Evolutionary conservation across 2,797 vertebrate species (phyloP), one percentile per base, ranked within the genome.

Genomic region (Intellagama lesueurii): DNA sequence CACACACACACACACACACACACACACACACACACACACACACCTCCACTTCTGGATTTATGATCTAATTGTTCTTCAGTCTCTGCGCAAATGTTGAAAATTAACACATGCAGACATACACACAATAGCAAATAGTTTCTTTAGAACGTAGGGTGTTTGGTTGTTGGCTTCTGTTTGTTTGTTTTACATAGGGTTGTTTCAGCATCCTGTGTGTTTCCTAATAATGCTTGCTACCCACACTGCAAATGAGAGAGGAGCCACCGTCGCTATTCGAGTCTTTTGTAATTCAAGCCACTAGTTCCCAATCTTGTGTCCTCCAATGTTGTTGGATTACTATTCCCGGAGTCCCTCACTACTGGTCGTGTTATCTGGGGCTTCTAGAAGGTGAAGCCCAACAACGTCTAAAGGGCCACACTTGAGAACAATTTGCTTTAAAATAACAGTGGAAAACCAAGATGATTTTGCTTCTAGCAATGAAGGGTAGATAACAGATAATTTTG

Each of bases 181-280:
- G 64, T 66, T 66, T 70, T 7, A 28, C 26, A 70, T 70, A 60
- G 88, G 32, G 83, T 86, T 91, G 30, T 30, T 87, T 44, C 79
- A 44, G 68, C 40, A n/a, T 56, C 2, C 66, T n/a, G 1, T 3
- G 40, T 17, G 60, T 64, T 85, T 90, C 35, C 35, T 91, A 83
- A 87, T 87, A 73, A 56, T 78, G 26, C 16, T 22, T 22, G 68
- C 82, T 40, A 76, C 14, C 78, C 80, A 79, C 22, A 22, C 40
- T 64, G 2, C 26, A 47, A 87, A 49, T 47, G 8, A 35, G 4
- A 80, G 84, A 90, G 70, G 85, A 69, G 0, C 0, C 40, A 40
- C 40, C 40, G 40, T 40, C 40, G 40, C 40, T 40, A 40, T 40
- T 40, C 40, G 40, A 40, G 40, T 40, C 40, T 40, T 40, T 40